Base-by-base conservation (phyloP, 23 tunicate genomes). In the Aplidium turbinatum region DNA sequence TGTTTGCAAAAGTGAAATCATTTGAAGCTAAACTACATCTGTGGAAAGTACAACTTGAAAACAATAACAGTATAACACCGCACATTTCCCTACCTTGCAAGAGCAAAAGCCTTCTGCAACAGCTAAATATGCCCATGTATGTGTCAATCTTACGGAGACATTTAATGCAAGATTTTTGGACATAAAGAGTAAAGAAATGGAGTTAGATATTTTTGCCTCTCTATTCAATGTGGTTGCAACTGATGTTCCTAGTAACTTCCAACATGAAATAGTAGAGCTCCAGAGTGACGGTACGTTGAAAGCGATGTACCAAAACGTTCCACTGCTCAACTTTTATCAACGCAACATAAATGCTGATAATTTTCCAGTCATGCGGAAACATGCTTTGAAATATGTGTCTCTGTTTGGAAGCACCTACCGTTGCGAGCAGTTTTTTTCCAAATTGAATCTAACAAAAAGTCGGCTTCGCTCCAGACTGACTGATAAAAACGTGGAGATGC, bases 71-170 rank as follows among this genome's bases (percentile, higher is more conserved):
- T n/a, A n/a, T n/a, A n/a, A 82, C 80, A 73, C 80, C 73, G 34
- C 80, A 73, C 87, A 82, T 58, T 82, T 82, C 34, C 87, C 87
- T 11, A 53, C 87, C 80, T 73, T 82, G 34, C 80, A 82, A 73
- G 80, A 82, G 31, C 87, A 82, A 61, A 82, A 82, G 51, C 80
- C 80, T 45, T 73, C 87, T 73, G 62, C 87, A 24, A 73, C 80
- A 73, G 74, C 87, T 25, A 62, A 82, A 73, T 82, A 73, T 82
- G 87, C 87, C 28, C 74, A 18, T 73, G 87, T 31, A 58, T 73
- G 74, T 82, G 74, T 22, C 64, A 81, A 57, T 24, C 39, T 81
- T 57, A 26, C 52, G 70, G 86, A 56, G 72, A 72, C 79, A 71
- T 81, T 81, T 33, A 81, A 36, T 72, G 86, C 64, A 71, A 81